These are phyloP conservation scores for Rhadinocentrus ornatus DNA, from an alignment of 2,797 vertebrate genomes.

Conservation along the genomic window DNA sequence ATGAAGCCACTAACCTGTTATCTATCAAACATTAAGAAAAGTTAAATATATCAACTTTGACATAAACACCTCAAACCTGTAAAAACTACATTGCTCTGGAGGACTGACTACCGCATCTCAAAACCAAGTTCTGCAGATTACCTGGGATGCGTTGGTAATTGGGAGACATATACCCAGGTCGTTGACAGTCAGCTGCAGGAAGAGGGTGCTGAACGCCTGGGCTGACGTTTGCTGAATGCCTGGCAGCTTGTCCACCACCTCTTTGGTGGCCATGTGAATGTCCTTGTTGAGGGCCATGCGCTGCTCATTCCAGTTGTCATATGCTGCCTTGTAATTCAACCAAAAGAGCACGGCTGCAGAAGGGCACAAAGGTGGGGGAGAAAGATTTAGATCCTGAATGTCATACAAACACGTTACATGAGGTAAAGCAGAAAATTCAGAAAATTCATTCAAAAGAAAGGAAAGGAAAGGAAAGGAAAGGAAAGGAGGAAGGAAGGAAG, in stretches of 20 bases:
- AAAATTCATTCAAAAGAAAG: too few species aligned
- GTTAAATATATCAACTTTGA: not conserved
- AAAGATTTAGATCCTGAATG: not conserved
- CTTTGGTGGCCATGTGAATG: constrained; percentile 98
- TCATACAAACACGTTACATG: not conserved
- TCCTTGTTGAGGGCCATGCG: constrained; percentile 96
- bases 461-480: too few species aligned
- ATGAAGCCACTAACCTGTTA: not conserved
- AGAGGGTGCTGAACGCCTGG: constrained; percentile 97
- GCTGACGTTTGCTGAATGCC: constrained; percentile 98
- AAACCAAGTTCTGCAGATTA: constrained; percentile 46
- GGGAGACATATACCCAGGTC: constrained; percentile 98
- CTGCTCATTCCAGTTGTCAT: constrained; percentile 99
- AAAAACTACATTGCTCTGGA: not conserved
- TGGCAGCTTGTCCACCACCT: constrained; percentile 97
- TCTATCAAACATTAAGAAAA: not conserved
- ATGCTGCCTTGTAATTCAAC: constrained; percentile 99
- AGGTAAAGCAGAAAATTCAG: not conserved
- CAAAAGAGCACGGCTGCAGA: constrained; percentile 95
- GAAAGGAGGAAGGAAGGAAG: too few species aligned
- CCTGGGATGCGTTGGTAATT: constrained; percentile 89
- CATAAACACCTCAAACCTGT: not conserved
- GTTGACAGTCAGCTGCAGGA: constrained; percentile 97
- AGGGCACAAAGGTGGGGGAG: not conserved
- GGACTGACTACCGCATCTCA: not conserved